Conservation (phyloP, 2,888 invertebrate genomes). For the Cephus spinipes region DNA sequence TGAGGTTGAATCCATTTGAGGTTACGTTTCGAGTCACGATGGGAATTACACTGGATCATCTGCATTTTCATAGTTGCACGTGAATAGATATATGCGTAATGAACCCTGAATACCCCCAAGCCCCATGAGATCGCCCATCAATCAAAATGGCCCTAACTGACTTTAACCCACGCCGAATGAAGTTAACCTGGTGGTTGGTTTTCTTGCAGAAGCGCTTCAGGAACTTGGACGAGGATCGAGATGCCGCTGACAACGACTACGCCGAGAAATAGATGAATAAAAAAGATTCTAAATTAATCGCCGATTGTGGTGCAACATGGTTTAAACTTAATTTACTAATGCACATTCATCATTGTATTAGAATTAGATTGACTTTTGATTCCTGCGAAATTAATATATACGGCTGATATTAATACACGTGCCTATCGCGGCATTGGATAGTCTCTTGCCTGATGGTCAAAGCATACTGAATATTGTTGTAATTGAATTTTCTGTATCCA, state of each 20-base stretch:
- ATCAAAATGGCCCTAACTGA: background rate
- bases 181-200: slow-evolving; percentile 35
- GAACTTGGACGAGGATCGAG: slow-evolving; percentile 50
- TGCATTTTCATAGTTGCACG: background rate
- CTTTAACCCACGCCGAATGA: background rate
- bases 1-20: background rate
- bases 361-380: background rate
- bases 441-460: background rate
- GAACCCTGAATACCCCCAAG: background rate
- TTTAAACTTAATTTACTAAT: slow-evolving; percentile 26
- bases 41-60: background rate
- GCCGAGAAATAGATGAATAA: slow-evolving; percentile 53
- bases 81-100: background rate
- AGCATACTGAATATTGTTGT: background rate
- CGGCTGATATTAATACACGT: background rate
- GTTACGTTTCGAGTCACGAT: background rate
- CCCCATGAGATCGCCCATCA: background rate
- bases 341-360: background rate
- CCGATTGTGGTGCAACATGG: slow-evolving; percentile 12
- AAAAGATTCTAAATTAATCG: slow-evolving; percentile 18
- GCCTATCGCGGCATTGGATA: background rate
- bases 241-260: slow-evolving; percentile 51
- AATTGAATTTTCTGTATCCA: background rate
- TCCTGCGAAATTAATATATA: background rate
- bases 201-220: slow-evolving; percentile 70